Percentiles rank a stretch among this genome's conserved stretches.
phyloP scores from a whole-genome alignment of 2,113 vertebrate genomes.

The Hucho hucho region DNA sequence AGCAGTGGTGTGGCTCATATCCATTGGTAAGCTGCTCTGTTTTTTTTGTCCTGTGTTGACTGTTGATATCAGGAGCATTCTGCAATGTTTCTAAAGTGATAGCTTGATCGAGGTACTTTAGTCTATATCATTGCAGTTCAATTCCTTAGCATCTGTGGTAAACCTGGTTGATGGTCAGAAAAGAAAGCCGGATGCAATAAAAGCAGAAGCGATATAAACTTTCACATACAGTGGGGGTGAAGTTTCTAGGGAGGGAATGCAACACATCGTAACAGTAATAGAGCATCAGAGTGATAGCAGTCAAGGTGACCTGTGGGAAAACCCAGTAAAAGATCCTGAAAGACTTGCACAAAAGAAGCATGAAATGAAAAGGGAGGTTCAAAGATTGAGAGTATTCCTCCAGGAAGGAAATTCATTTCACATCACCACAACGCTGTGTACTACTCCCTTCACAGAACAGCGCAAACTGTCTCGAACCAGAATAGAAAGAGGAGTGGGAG shows the following conservation, averaged over 20 bases:
- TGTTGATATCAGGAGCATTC: not conserved
- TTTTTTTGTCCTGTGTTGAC: constrained; percentile 1
- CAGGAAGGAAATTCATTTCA: not conserved
- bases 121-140: too few species aligned
- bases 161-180: not conserved
- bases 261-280: not conserved
- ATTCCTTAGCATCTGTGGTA: too few species aligned
- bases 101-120: not conserved
- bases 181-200: not conserved
- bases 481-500: too few species aligned
- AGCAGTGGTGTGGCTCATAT: constrained; percentile 93
- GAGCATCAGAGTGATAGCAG: not conserved
- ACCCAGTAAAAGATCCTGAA: not conserved
- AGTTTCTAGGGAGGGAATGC: too few species aligned
- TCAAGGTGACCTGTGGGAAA: not conserved
- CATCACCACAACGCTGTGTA: not conserved
- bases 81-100: not conserved
- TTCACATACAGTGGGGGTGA: too few species aligned
- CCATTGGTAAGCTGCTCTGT: constrained; percentile 81
- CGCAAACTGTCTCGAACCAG: too few species aligned
- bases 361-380: not conserved
- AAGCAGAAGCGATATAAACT: not conserved
- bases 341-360: not conserved
- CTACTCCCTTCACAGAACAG: too few species aligned
- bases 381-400: not conserved